These are phyloP conservation scores for Patella depressa DNA, from an alignment of 2,888 invertebrate species.

Conservation along the genomic window DNA sequence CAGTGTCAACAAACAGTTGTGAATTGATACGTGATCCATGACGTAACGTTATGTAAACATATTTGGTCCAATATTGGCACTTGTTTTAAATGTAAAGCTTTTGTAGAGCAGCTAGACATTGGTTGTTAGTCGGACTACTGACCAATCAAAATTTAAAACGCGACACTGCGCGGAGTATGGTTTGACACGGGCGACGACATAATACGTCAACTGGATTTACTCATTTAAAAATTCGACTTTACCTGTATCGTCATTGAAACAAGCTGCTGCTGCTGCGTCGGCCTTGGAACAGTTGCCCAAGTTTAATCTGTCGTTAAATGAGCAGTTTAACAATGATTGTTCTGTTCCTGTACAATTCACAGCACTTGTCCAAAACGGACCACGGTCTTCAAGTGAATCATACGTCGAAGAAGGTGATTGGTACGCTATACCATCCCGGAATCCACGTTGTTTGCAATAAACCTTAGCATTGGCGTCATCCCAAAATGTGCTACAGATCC, in stretches of 20 bases:
- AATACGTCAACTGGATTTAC: too few relatives aligned
- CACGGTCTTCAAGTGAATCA: conserved; percentile 36
- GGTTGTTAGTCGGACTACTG: too few relatives aligned
- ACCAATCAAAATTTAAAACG: too few relatives aligned
- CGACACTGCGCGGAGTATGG: too few relatives aligned
- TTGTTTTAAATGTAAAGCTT: too few relatives aligned
- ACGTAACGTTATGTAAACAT: too few relatives aligned
- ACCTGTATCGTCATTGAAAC: conserved; percentile 54
- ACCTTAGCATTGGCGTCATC: conserved; percentile 54
- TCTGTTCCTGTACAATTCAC: conserved; percentile 58
- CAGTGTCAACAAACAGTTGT: too few relatives aligned
- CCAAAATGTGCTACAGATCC: conserved; percentile 69
- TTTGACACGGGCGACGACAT: too few relatives aligned
- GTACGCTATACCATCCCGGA: conserved; percentile 47
- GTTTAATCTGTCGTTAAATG: conserved; percentile 41
- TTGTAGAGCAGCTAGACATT: too few relatives aligned
- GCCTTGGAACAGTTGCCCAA: conserved; percentile 50
- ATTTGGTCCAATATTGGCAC: too few relatives aligned
- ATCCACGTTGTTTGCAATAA: conserved; percentile 49
- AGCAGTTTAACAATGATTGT: conserved; percentile 44
- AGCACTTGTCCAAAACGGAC: conserved; percentile 53
- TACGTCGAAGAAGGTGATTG: conserved; percentile 37
- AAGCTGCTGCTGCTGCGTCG: conserved; percentile 53
- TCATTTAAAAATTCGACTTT: background rate
- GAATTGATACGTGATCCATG: too few relatives aligned